These are phyloP conservation scores for Chlamydotis undulata DNA, from an alignment of 2,113 vertebrate species.

Conservation along the genomic window DNA sequence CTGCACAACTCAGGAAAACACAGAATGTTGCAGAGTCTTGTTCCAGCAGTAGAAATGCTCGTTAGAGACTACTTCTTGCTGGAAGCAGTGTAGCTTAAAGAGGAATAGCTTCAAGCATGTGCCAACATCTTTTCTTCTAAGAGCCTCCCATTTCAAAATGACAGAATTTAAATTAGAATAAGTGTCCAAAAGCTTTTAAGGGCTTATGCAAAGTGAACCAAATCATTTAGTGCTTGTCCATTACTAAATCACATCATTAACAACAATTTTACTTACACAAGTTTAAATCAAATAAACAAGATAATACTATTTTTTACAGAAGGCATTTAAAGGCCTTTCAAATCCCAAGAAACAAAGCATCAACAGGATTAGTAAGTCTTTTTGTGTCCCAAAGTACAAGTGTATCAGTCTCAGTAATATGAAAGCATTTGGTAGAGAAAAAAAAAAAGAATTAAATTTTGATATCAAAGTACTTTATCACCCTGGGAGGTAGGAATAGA, in stretches of 20 bases:
- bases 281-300: constrained; percentile 1
- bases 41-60: not conserved
- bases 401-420: not conserved
- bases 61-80: not conserved
- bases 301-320: not conserved
- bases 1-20: not conserved
- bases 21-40: not conserved
- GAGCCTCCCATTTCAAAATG: not conserved
- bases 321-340: not conserved
- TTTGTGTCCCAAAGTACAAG: not conserved
- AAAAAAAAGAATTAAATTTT: not conserved
- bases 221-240: not conserved
- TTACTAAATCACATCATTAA: not conserved
- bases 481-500: not conserved
- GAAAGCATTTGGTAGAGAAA: not conserved
- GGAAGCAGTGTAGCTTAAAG: not conserved
- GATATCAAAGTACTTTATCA: not conserved
- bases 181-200: not conserved
- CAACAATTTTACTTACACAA: not conserved
- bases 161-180: not conserved
- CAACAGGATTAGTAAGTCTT: not conserved
- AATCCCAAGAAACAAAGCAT: not conserved
- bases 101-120: not conserved
- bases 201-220: not conserved
- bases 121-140: not conserved